These are phyloP conservation scores for Trogon surrucura DNA, from an alignment of 2,113 vertebrate species.

Conservation along the genomic window DNA sequence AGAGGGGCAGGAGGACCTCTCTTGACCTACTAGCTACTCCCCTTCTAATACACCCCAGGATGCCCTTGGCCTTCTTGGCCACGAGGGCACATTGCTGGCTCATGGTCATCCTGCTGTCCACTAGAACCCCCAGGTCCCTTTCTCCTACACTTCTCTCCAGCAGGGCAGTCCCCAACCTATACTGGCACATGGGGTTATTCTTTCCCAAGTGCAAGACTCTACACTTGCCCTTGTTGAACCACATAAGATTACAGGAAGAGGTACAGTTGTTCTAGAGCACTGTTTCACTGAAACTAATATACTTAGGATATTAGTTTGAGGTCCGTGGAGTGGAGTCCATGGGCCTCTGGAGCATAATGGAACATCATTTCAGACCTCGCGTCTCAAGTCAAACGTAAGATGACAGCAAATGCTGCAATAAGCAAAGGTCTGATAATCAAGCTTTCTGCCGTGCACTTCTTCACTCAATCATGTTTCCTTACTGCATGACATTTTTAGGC, in stretches of 20 bases:
- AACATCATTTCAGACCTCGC: neutral
- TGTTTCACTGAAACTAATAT: neutral
- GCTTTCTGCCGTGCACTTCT: neutral
- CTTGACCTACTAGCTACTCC: too few species aligned
- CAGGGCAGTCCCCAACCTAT: too few species aligned
- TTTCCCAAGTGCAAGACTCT: too few species aligned
- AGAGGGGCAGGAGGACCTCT: too few species aligned
- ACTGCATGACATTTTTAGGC: neutral
- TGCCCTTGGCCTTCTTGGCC: too few species aligned
- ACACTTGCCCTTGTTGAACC: too few species aligned
- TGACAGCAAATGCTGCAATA: fast-evolving
- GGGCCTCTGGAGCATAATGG: neutral
- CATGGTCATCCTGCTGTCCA: too few species aligned
- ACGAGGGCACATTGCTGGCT: too few species aligned
- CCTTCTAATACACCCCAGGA: too few species aligned
- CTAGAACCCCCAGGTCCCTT: too few species aligned
- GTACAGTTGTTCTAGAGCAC: neutral
- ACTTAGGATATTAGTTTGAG: neutral
- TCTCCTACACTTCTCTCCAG: too few species aligned
- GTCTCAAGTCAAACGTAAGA: neutral
- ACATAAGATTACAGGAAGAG: neutral
- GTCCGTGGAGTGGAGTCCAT: neutral
- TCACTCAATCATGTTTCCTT: neutral
- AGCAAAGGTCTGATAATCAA: neutral
- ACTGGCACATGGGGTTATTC: too few species aligned